phyloP scores from a whole-genome alignment of 2,888 invertebrate species.

The Aphodius sticticus region DNA sequence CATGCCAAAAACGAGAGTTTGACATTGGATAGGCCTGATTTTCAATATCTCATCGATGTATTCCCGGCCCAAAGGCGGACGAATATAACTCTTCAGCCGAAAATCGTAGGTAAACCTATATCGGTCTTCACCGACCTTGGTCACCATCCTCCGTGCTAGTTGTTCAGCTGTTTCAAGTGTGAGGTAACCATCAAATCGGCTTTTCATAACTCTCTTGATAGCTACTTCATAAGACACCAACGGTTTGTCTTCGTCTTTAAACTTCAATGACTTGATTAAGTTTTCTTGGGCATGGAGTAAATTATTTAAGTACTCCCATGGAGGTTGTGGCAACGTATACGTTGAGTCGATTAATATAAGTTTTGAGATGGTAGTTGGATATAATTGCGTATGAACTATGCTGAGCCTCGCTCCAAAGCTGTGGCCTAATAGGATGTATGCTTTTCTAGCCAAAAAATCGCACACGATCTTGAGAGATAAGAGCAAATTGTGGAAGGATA shows the following conservation, averaged over 20 bases:
- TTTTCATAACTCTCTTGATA: constrained; percentile 19
- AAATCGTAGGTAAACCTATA: constrained; percentile 26
- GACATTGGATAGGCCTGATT: constrained; percentile 24
- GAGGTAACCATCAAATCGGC: constrained; percentile 19
- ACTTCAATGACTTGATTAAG: constrained; percentile 48
- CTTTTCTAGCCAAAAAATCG: constrained; percentile 35
- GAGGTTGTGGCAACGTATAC: constrained; percentile 39
- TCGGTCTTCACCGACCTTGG: constrained; percentile 20
- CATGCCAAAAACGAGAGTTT: constrained; percentile 12
- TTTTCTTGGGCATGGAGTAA: constrained; percentile 55
- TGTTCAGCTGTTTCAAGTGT: constrained; percentile 26
- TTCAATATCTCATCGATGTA: constrained; percentile 27
- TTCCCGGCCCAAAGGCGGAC: constrained; percentile 15
- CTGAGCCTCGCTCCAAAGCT: constrained; percentile 61
- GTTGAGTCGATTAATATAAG: constrained; percentile 56
- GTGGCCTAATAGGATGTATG: constrained; percentile 48
- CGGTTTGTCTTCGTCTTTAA: constrained; percentile 18
- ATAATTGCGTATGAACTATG: constrained; percentile 48
- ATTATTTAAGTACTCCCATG: constrained; percentile 40
- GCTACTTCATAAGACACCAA: constrained; percentile 23
- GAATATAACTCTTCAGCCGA: constrained; percentile 10
- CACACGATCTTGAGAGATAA: constrained; percentile 42
- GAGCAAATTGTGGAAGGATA: constrained; percentile 59
- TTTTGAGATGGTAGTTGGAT: constrained; percentile 53
- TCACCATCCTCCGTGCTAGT: constrained; percentile 24